Conservation (phyloP, 2,888 invertebrate genomes). For the Bedellia somnulentella region DNA sequence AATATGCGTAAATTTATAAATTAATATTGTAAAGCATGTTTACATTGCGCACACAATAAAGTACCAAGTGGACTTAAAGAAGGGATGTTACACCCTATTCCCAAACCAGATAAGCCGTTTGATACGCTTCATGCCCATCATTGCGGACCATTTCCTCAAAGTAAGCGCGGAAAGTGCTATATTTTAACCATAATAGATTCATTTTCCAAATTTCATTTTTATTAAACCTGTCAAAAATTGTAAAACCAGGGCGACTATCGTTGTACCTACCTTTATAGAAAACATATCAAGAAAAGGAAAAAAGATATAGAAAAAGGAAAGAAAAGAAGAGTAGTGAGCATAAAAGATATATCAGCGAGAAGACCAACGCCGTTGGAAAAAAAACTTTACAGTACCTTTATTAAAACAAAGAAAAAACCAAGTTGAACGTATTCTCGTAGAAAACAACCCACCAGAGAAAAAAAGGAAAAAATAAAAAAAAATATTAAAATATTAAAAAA, state of each 20-base stretch:
- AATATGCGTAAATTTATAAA: conserved; percentile 11
- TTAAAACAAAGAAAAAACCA: too few relatives aligned
- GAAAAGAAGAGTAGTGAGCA: too few relatives aligned
- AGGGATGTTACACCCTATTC: conserved; percentile 7
- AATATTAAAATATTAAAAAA: too few relatives aligned
- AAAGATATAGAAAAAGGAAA: too few relatives aligned
- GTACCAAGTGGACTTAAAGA: conserved; percentile 6
- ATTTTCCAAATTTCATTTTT: conserved; percentile 11
- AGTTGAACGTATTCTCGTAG: too few relatives aligned
- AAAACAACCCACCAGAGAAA: too few relatives aligned
- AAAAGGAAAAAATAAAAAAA: too few relatives aligned
- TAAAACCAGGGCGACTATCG: conserved; percentile 6
- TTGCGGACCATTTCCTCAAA: conserved; percentile 10
- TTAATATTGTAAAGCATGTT: conserved; percentile 10
- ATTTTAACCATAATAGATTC: conserved; percentile 11
- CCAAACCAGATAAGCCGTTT: conserved; percentile 7
- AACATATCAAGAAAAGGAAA: too few relatives aligned
- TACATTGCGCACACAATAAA: conserved; percentile 9
- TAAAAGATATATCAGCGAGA: too few relatives aligned
- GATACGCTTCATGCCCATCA: conserved; percentile 11
- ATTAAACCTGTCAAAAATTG: conserved; percentile 9
- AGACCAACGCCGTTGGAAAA: too few relatives aligned
- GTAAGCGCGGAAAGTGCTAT: conserved; percentile 9
- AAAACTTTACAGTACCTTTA: too few relatives aligned
- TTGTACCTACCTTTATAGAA: too few relatives aligned